Base-by-base conservation (phyloP, 2,797 vertebrate genomes). In the Pagetopsis macropterus region DNA sequence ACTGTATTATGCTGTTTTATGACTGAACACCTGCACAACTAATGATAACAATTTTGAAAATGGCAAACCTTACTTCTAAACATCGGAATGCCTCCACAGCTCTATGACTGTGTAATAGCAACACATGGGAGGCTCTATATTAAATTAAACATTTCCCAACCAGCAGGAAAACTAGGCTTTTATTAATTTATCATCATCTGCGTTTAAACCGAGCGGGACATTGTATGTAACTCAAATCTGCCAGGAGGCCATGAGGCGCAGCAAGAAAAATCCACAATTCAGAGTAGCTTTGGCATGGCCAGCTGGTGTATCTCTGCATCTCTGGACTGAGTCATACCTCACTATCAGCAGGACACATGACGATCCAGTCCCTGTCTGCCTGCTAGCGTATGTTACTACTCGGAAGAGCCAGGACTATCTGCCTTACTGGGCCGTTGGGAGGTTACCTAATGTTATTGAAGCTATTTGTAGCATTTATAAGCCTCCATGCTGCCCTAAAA, bases 401-500 rank as follows among this genome's bases (percentile, higher is more conserved):
- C 57, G 64, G 58, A 82, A 16, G 75, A 81, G 76, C 59, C 77
- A 61, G 73, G 60, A 79, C 40, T 60, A 70, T 81, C 72, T 67
- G 74, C 60, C 57, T 82, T 40, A 79, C 55, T 16, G 76, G 83
- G 61, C 84, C 82, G 63, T 48, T 37, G 86, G 84, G 87, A 83
- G 67, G 81, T 88, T 86, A 85, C 74, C 84, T 86, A 73, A 87
- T 82, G 76, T 78, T 87, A 80, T 70, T 84, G 87, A 70, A 76
- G 83, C 87, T 88, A 86, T 92, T 89, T 88, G 84, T 72, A 72
- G 88, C 72, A 72, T 90, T 87, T 85, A 88, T 83, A 89, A 65
- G 75, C 87, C 65, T 79, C 72, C 44, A 55, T 15, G 57, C 66
- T 68, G 78, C 41, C 65, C 71, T 67, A 14, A 33, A 83, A 78